Evolutionary conservation across 2,888 invertebrate species (phyloP).

Genomic region (Pristionchus exspectatus): DNA sequence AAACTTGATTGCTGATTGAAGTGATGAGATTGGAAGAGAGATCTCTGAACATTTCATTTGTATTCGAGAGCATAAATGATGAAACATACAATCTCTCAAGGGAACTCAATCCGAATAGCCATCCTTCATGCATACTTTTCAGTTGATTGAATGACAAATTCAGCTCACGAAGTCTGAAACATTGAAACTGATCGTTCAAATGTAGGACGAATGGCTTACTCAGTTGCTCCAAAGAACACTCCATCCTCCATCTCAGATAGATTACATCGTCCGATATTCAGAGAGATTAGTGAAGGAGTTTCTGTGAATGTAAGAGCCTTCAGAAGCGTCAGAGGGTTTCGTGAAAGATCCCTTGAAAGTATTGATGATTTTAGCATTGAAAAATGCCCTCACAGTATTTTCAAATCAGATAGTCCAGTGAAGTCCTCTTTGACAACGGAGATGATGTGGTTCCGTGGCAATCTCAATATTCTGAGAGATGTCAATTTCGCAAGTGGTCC

Average conservation of each 20-base stretch:
- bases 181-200: not conserved
- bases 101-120: conserved; percentile 41
- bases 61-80: not conserved
- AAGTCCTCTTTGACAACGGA: conserved; percentile 8
- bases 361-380: not conserved
- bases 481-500: not conserved
- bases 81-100: conserved; percentile 40
- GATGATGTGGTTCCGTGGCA: not conserved
- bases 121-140: conserved; percentile 23
- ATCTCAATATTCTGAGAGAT: not conserved
- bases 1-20: conserved; percentile 23
- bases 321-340: conserved; percentile 22
- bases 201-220: not conserved
- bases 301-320: conserved; percentile 1
- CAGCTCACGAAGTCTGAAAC: conserved; percentile 10
- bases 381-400: not conserved
- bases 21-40: conserved; percentile 39
- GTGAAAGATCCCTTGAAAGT: conserved; percentile 46
- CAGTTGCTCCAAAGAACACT: conserved; percentile 31
- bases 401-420: conserved; percentile 1
- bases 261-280: conserved; percentile 30
- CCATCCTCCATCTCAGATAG: conserved; percentile 50
- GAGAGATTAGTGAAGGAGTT: not conserved
- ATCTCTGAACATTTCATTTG: conserved; percentile 6
- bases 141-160: conserved; percentile 50